Conservation (phyloP, 2,797 vertebrate genomes). For the Sorex maritimensis region DNA sequence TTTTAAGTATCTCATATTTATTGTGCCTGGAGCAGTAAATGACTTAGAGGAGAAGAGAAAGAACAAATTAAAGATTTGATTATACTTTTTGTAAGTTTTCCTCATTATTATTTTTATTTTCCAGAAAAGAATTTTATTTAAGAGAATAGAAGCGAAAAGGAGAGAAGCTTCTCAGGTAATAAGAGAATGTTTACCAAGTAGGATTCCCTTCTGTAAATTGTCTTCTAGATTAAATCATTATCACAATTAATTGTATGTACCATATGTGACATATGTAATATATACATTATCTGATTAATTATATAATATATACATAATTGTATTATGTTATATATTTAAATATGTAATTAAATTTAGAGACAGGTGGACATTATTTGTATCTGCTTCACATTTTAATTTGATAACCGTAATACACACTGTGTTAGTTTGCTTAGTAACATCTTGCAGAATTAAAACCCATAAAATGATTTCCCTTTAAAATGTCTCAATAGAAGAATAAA, state of each 20-base stretch:
- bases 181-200: no score
- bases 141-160: no score
- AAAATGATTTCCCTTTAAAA: constrained; percentile 34
- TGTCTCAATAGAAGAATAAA: constrained; percentile 42
- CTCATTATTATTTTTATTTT: no score
- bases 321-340: not conserved
- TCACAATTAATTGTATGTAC: not conserved
- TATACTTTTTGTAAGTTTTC: constrained; percentile 4
- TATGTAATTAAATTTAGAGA: constrained; percentile 6
- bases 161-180: no score
- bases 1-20: constrained; percentile 33
- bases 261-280: not conserved
- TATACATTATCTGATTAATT: not conserved
- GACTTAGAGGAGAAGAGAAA: not conserved
- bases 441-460: constrained; percentile 53
- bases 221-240: constrained; percentile 26
- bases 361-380: not conserved
- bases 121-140: no score
- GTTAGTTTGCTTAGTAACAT: not conserved
- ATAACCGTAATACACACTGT: constrained; percentile 16
- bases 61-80: not conserved
- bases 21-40: constrained; percentile 58
- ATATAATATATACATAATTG: not conserved
- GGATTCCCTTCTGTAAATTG: no score
- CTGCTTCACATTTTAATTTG: constrained; percentile 30